Percentiles rank a stretch among this genome's conserved stretches.
Evolutionary conservation across 1,140 invertebrate genomes (phyloP).

Genomic region (Drosophila ironensis): DNA sequence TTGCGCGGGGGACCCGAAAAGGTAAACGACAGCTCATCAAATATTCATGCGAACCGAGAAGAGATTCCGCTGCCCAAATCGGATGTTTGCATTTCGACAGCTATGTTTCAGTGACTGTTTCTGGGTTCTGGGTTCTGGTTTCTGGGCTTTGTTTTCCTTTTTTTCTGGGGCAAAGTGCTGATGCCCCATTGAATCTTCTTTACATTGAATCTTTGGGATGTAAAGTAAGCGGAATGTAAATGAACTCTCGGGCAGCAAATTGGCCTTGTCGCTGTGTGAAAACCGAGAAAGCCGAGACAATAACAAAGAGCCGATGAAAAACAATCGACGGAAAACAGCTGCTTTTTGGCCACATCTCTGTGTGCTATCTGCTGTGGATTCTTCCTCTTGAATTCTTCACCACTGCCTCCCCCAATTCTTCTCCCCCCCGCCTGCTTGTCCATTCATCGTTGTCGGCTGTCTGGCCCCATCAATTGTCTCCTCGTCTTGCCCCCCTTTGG

Average conservation of each 20-base stretch:
- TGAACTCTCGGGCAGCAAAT: constrained; percentile 48
- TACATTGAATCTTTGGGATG: constrained; percentile 24
- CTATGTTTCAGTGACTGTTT: background rate
- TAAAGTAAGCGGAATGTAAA: constrained; percentile 44
- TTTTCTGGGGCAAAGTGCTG: background rate
- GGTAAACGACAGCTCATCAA: constrained; percentile 45
- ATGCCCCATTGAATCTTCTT: constrained; percentile 14
- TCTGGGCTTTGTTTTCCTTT: background rate
- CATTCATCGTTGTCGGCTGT: constrained; percentile 48
- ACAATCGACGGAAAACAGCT: constrained; percentile 40
- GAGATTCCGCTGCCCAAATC: constrained; percentile 16
- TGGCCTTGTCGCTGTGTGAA: constrained; percentile 44
- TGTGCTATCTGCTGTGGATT: constrained; percentile 22
- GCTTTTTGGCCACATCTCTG: constrained; percentile 46
- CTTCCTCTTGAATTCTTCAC: constrained; percentile 1
- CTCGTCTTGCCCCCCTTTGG: constrained; percentile 61
- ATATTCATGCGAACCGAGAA: constrained; percentile 30
- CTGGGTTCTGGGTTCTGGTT: no score
- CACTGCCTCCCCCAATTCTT: background rate
- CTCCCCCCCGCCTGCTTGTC: constrained; percentile 10
- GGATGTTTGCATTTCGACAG: constrained; percentile 35
- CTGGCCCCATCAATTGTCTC: constrained; percentile 74
- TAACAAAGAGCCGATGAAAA: constrained; percentile 32
- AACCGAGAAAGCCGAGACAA: constrained; percentile 32
- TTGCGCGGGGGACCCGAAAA: no score